A percentile compares a stretch with the other conserved stretches of the same genome.
phyloP scores from a whole-genome alignment of 2,888 invertebrate genomes.

The Labia minor region DNA sequence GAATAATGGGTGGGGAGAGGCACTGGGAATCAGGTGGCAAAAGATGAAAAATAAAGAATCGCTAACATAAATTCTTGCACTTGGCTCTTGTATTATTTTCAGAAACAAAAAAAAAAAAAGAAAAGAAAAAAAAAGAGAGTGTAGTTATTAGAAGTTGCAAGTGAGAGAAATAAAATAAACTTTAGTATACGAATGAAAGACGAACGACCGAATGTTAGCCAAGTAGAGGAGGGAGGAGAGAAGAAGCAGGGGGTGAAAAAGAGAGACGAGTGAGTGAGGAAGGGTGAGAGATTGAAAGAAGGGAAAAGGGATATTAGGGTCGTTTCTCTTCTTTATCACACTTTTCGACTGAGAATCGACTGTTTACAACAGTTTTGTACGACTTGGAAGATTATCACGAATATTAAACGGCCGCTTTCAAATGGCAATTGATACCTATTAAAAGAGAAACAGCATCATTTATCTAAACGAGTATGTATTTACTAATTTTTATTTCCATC shows the following conservation, averaged over 20 bases:
- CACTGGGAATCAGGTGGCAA: slow-evolving; percentile 13
- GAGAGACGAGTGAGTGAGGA: too few species aligned
- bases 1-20: background rate
- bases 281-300: too few species aligned
- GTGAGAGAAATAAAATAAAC: slow-evolving; percentile 13
- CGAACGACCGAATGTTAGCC: slow-evolving; percentile 7
- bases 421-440: too few species aligned
- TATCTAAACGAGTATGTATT: too few species aligned
- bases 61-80: slow-evolving; percentile 23
- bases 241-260: too few species aligned
- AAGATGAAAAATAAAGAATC: slow-evolving; percentile 17
- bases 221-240: background rate
- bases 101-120: too few species aligned
- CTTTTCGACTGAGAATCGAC: background rate
- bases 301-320: background rate
- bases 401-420: background rate
- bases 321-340: slow-evolving; percentile 8
- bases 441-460: too few species aligned
- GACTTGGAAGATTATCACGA: background rate
- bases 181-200: slow-evolving; percentile 4
- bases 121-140: too few species aligned
- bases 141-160: slow-evolving; percentile 13
- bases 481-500: too few species aligned
- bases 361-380: background rate
- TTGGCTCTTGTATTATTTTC: slow-evolving; percentile 21